Conservation (phyloP, 2,113 vertebrate species). For the Stigmatopora nigra region DNA sequence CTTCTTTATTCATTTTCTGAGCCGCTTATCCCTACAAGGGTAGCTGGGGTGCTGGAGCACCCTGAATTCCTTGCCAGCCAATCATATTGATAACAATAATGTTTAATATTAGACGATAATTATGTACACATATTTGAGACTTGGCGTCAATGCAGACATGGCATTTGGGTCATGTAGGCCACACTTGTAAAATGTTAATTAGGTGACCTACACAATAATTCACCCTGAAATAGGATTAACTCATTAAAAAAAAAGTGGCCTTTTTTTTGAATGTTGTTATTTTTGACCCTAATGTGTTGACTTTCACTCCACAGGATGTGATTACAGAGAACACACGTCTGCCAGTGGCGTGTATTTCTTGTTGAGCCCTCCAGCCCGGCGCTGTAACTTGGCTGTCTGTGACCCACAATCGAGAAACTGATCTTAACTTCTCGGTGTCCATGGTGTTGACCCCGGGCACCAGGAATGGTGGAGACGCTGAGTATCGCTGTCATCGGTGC, state of each 20-base stretch:
- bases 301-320: not conserved
- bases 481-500: constrained; percentile 85
- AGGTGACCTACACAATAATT: too few relatives aligned
- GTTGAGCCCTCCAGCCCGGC: not conserved
- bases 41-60: too few relatives aligned
- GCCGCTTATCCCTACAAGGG: too few relatives aligned
- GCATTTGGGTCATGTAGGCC: too few relatives aligned
- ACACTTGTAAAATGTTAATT: too few relatives aligned
- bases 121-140: too few relatives aligned
- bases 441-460: constrained; percentile 60
- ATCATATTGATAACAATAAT: too few relatives aligned
- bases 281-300: not conserved
- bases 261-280: not conserved
- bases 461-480: constrained; percentile 83
- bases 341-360: not conserved
- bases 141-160: too few relatives aligned
- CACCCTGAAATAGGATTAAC: not conserved
- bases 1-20: too few relatives aligned
- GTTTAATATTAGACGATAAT: too few relatives aligned
- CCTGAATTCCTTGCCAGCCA: too few relatives aligned
- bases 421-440: constrained; percentile 44
- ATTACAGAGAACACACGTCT: not conserved
- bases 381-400: not conserved
- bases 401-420: not conserved
- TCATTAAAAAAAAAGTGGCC: not conserved